Base-by-base conservation (phyloP, 1,140 invertebrate genomes). In the Platyura marginata region DNA sequence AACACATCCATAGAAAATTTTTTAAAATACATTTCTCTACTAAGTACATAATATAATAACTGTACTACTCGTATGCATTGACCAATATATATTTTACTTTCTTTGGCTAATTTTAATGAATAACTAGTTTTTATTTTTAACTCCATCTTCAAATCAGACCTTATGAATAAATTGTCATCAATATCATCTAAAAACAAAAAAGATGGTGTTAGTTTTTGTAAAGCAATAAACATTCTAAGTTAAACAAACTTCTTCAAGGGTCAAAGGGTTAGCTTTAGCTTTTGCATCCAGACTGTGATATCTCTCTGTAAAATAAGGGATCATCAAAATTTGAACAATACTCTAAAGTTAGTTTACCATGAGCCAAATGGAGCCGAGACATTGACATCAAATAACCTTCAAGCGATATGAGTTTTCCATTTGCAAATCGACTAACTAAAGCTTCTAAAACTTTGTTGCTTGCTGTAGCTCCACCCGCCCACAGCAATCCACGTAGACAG, bases 391-490 rank as follows among this genome's bases (percentile, higher is more conserved):
- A 54, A 56, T 75, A 79, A 46, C 71, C 69, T 59, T 78, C 76
- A 1, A 72, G 66, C 4, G 71, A 66, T 2, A 81, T 56, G 16
- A 69, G 51, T 41, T 62, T 61, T 56, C 72, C 72, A 53, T 73
- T 72, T 13, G 76, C 68, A 63, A 76, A 80, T 46, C 78, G 57
- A 22, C 79, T 58, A 34, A 80, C 73, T 15, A 79, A 56, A 58
- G 76, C 77, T 66, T 81, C 79, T 39, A 81, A 61, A 43, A 81
- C 79, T 66, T 81, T 81, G 57, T 81, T 81, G 51, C 71, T 75
- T 6, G 77, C 77, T 3, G 74, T 72, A 41, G 75, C 68, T 42
- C 77, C 77, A 20, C 75, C 71, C 60, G 77, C 77, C 71, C 74
- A 75, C 40, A 80, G 60, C 42, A 79, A 61, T 19, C 67, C 64